phyloP scores from a whole-genome alignment of 2,113 vertebrate genomes.

The Hippocampus barbouri region DNA sequence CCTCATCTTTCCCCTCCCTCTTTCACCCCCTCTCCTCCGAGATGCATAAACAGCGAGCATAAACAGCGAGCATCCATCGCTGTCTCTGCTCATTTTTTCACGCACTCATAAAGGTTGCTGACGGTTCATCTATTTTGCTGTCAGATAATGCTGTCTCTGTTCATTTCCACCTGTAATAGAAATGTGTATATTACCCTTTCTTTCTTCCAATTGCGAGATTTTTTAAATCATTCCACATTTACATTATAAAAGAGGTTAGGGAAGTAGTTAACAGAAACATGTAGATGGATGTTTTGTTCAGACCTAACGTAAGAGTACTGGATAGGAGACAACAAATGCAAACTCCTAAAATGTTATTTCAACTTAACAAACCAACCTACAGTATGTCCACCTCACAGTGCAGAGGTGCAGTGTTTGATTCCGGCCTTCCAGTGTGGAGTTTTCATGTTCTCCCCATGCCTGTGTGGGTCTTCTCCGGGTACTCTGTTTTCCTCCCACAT shows the following conservation, averaged over 20 bases:
- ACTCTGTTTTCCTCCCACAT: too few relatives aligned
- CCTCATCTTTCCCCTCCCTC: slow-evolving; percentile 1
- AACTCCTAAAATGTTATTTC: not conserved
- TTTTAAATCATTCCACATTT: slow-evolving; percentile 18
- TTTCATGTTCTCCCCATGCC: too few relatives aligned
- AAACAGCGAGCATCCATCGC: slow-evolving; percentile 44
- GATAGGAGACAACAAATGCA: not conserved
- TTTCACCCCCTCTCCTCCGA: slow-evolving; percentile 18
- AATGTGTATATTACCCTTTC: slow-evolving; percentile 29
- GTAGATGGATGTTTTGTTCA: slow-evolving; percentile 15
- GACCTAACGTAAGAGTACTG: not conserved
- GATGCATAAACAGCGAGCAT: slow-evolving; percentile 43
- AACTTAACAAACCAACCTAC: too few relatives aligned
- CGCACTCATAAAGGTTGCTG: slow-evolving; percentile 32
- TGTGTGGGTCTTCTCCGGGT: too few relatives aligned
- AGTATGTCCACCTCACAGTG: too few relatives aligned
- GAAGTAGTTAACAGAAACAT: not conserved
- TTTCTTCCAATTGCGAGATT: slow-evolving; percentile 7
- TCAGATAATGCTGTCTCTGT: slow-evolving; percentile 50
- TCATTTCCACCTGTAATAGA: slow-evolving; percentile 38
- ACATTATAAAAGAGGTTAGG: slow-evolving; percentile 15
- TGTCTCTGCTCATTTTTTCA: slow-evolving; percentile 50
- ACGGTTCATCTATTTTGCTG: slow-evolving; percentile 39
- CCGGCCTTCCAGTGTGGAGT: too few relatives aligned
- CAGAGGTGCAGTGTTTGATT: too few relatives aligned